Evolutionary conservation across 2,113 vertebrate species (phyloP).

Genomic region (Mastomys natalensis): DNA sequence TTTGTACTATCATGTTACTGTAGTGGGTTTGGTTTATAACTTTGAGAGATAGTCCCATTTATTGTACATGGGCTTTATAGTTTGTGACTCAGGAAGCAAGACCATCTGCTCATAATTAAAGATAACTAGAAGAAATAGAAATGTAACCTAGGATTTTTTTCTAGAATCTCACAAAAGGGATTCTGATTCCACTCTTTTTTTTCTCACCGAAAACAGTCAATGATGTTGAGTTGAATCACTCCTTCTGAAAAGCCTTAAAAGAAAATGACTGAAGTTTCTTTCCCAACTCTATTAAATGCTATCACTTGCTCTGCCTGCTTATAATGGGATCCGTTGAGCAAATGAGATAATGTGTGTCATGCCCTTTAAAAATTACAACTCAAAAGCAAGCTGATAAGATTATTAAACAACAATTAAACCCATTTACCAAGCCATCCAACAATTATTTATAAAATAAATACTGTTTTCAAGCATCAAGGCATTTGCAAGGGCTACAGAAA

Average conservation of each 20-base stretch:
- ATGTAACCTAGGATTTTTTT: neutral
- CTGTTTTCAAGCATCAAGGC: neutral
- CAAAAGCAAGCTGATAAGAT: neutral
- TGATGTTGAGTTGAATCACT: neutral
- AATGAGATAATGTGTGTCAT: neutral
- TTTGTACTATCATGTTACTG: neutral
- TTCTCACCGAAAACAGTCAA: neutral
- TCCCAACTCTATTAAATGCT: neutral
- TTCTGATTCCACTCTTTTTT: neutral
- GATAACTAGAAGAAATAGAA: neutral
- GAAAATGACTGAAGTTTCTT: neutral
- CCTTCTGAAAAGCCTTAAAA: slow-evolving; percentile 13
- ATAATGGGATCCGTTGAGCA: neutral
- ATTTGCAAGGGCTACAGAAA: neutral
- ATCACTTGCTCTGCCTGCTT: neutral
- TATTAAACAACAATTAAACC: slow-evolving; percentile 37
- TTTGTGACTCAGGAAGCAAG: neutral
- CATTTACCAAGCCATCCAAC: neutral
- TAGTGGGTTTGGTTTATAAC: neutral
- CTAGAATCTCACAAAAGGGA: neutral
- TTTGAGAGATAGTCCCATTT: neutral
- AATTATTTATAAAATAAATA: neutral
- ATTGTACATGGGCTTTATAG: neutral
- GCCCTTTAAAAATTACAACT: slow-evolving; percentile 26
- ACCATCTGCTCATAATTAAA: neutral